A percentile compares a stretch with the other conserved stretches of the same genome.
phyloP scores from a whole-genome alignment of 2,113 vertebrate species.

The Peromyscus leucopus region DNA sequence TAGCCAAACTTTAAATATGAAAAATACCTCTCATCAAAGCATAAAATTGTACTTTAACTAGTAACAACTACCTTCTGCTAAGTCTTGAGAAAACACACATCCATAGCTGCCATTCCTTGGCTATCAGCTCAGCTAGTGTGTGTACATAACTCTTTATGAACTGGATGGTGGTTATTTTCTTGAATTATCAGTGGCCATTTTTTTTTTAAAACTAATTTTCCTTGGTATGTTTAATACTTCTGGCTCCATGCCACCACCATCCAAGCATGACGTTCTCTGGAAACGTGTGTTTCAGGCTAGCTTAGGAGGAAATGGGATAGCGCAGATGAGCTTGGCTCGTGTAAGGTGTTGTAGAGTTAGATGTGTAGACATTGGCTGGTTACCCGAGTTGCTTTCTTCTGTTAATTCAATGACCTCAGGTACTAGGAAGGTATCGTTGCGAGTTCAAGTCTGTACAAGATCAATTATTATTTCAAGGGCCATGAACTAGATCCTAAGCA shows the following conservation, averaged over 20 bases:
- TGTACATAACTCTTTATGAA: neutral
- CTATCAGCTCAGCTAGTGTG: neutral
- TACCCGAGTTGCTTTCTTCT: neutral
- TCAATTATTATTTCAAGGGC: slow-evolving; percentile 1
- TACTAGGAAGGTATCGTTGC: neutral
- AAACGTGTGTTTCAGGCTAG: slow-evolving; percentile 26
- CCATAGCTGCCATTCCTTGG: slow-evolving; percentile 6
- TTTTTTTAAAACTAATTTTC: neutral
- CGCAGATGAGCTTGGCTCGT: neutral
- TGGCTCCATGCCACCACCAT: neutral
- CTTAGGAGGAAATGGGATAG: neutral
- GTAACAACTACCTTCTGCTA: neutral
- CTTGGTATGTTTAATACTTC: neutral
- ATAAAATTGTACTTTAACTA: slow-evolving; percentile 59
- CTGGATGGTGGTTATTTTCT: neutral
- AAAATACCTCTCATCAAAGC: slow-evolving; percentile 51
- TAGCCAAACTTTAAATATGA: slow-evolving; percentile 64
- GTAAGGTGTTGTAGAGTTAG: neutral
- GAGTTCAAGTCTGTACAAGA: neutral
- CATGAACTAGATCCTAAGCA: neutral
- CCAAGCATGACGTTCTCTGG: neutral
- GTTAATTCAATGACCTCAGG: neutral
- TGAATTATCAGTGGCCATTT: neutral
- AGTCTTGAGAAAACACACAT: neutral
- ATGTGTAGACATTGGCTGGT: neutral